Conservation (phyloP, 23 tunicate species). For the Ascidia mentula region DNA sequence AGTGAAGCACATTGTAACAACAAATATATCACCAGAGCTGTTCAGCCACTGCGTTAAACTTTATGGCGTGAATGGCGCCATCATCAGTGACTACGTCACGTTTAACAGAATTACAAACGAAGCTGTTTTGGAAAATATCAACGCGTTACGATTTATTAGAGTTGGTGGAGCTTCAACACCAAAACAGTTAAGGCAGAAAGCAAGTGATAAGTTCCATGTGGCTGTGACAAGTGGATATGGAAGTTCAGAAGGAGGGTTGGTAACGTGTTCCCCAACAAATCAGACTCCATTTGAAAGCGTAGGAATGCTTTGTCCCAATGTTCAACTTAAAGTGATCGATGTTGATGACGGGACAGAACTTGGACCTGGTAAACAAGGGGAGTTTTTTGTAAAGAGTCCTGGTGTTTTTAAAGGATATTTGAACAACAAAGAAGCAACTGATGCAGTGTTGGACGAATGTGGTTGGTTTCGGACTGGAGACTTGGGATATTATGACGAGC, state of each 20-base stretch:
- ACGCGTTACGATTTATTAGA: neutral
- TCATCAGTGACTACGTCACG: neutral
- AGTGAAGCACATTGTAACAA: neutral
- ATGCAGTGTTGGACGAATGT: neutral
- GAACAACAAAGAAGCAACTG: neutral
- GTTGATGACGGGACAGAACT: neutral
- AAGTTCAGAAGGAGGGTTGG: neutral
- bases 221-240: neutral
- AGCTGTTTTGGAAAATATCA: neutral
- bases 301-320: neutral
- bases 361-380: neutral
- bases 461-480: neutral
- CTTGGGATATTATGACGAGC: neutral
- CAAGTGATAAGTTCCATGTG: neutral
- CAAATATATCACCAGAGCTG: neutral
- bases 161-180: neutral
- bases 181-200: neutral
- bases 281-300: neutral
- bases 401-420: neutral
- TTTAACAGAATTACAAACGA: neutral
- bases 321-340: neutral
- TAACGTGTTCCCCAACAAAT: neutral
- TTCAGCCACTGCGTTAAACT: neutral
- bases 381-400: neutral
- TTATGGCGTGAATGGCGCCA: neutral